Evolutionary conservation across 2,797 vertebrate genomes (phyloP), one percentile per base, ranked within the genome.

Genomic region (Buceros bicornis): DNA sequence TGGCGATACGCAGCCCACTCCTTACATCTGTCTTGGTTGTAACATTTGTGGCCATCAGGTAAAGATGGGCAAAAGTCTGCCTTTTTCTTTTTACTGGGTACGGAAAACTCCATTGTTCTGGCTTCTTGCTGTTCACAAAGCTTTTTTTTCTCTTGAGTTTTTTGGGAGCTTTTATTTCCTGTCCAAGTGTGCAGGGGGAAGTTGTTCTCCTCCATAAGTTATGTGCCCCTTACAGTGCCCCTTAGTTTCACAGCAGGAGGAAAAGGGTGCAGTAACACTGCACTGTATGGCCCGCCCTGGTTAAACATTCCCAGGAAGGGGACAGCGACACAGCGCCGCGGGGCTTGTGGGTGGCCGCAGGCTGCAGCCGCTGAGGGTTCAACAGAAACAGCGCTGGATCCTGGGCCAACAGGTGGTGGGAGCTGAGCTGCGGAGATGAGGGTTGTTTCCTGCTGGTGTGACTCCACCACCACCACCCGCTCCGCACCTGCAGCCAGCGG

Each of bases 251-350:
- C 62, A 79, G 94, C 66, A 84, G 70, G 73, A 77, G 93, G 81
- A 87, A 94, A 95, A 82, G 94, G 16, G 21, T 89, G 66, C 82
- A 90, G 82, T 95, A 96, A 90, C 89, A 79, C 92, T 51, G 76
- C 91, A 87, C 83, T 96, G 26, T 84, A 62, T 26, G 50, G 67
- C 92, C 71, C 87, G 71, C 81, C 67, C 90, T 81, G 74, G 94
- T 85, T 97, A 96, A 96, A 96, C 92, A 94, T 87, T 96, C 83
- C 85, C 93, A 94, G 95, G 94, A 97, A 94, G 94, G 82, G 78
- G 95, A 78, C 37, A 8, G 37, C 86, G 89, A 94, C 74, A 65
- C 26, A 80, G 24, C 0, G 0, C 90, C 72, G 31, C 21, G 45
- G 80, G 93, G 66, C 37, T 86, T 62, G 61, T 64, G 57, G 88